Evolutionary conservation across 92 coral and sea anemone genomes (phyloP).

Genomic region (Palythoa caribaeorum): DNA sequence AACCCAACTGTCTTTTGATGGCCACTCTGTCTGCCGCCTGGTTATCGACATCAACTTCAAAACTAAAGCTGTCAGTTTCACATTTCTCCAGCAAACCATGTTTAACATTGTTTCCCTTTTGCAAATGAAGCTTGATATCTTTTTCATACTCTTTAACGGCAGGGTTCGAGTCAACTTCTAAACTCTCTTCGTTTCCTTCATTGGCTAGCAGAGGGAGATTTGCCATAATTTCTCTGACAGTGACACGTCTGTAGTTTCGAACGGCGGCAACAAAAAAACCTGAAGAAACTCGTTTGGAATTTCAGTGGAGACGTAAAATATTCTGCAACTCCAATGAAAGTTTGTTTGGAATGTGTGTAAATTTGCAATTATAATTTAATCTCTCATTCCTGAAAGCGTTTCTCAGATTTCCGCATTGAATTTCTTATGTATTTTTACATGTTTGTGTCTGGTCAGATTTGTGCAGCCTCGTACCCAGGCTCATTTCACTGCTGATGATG

Average conservation of each 20-base stretch:
- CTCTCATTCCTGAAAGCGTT: not conserved
- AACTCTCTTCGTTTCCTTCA: not conserved
- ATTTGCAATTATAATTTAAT: slow-evolving; percentile 41
- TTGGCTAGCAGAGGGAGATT: not conserved
- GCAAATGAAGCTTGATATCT: not conserved
- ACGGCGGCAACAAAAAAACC: not conserved
- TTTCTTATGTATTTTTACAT: too few relatives aligned
- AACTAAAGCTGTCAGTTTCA: not conserved
- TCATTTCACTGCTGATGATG: too few relatives aligned
- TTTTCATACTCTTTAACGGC: not conserved
- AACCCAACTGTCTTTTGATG: slow-evolving; percentile 69
- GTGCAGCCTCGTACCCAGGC: too few relatives aligned
- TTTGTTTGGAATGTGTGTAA: not conserved
- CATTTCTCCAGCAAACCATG: not conserved
- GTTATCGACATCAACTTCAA: not conserved
- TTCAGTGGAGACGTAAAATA: not conserved
- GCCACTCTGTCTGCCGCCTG: slow-evolving; percentile 13
- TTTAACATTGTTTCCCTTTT: not conserved
- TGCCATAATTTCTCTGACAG: not conserved
- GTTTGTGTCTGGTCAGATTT: too few relatives aligned
- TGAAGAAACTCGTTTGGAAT: not conserved
- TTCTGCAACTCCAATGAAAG: not conserved
- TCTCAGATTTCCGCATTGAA: not conserved
- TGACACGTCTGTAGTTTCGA: not conserved
- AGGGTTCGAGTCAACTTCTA: not conserved